Conservation (phyloP, 2,888 invertebrate species). For the Cynaeus angustus region DNA sequence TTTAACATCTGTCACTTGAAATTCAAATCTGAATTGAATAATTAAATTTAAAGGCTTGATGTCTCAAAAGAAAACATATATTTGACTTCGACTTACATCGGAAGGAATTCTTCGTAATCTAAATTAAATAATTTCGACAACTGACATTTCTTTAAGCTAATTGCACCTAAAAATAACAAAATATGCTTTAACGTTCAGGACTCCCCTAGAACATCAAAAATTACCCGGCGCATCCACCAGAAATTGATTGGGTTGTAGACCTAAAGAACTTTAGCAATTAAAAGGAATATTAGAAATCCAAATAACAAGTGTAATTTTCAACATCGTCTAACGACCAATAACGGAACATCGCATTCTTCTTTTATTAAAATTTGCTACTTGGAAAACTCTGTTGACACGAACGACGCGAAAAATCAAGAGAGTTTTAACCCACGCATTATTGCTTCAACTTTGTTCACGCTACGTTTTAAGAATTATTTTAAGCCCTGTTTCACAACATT, state of each 20-base stretch:
- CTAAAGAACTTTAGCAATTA: conserved; percentile 21
- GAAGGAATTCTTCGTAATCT: conserved; percentile 34
- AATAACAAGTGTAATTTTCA: conserved; percentile 13
- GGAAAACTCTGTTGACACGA: conserved; percentile 4
- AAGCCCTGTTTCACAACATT: neutral
- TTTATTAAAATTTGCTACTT: neutral
- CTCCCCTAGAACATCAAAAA: conserved; percentile 32
- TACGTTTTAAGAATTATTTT: neutral
- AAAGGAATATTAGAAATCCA: conserved; percentile 11
- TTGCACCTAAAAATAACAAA: conserved; percentile 17
- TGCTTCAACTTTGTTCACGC: no score
- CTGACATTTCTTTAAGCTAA: conserved; percentile 28
- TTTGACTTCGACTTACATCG: conserved; percentile 29
- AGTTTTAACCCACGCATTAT: neutral
- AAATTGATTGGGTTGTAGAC: conserved; percentile 8
- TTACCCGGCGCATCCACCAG: conserved; percentile 42
- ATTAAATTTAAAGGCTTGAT: conserved; percentile 31
- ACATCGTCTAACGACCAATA: neutral
- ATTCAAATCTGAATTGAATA: conserved; percentile 37
- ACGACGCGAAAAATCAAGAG: conserved; percentile 1
- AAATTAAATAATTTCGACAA: conserved; percentile 23
- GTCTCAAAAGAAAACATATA: conserved; percentile 32
- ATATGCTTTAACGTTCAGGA: neutral
- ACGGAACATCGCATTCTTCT: neutral
- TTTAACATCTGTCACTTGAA: conserved; percentile 36